Evolutionary conservation across 2,888 invertebrate species (phyloP).

Genomic region (Podabrus alpinus): DNA sequence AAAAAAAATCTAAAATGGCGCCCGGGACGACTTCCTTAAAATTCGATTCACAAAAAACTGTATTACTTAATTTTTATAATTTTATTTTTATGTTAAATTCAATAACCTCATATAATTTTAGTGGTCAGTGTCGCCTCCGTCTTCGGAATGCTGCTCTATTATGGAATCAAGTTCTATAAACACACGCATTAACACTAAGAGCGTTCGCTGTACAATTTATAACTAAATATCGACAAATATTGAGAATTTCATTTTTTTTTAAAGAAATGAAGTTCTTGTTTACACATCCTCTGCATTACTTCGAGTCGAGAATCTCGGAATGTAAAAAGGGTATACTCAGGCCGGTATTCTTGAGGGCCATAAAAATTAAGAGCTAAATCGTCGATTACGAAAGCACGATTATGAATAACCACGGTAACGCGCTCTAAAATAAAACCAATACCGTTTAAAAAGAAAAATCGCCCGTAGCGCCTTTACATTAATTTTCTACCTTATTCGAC

Average conservation of each 20-base stretch:
- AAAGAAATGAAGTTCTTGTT: neutral
- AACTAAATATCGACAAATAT: conserved; percentile 53
- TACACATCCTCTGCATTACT: neutral
- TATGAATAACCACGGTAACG: too few relatives aligned
- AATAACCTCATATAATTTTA: conserved; percentile 35
- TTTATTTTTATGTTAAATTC: conserved; percentile 4
- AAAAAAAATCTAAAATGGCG: neutral
- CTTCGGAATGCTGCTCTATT: conserved; percentile 56
- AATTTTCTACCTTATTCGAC: too few relatives aligned
- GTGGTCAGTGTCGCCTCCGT: conserved; percentile 32
- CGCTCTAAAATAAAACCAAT: too few relatives aligned
- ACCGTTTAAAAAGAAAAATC: too few relatives aligned
- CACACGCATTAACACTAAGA: conserved; percentile 55
- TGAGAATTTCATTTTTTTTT: neutral
- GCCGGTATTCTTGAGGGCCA: too few relatives aligned
- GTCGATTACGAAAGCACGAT: too few relatives aligned
- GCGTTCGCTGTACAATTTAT: conserved; percentile 53
- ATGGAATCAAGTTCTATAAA: conserved; percentile 57
- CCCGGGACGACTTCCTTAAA: neutral
- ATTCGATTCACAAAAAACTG: neutral
- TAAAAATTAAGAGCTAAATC: too few relatives aligned
- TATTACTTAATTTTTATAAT: neutral
- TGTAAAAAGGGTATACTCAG: too few relatives aligned
- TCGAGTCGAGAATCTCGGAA: neutral
- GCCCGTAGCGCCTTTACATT: too few relatives aligned